phyloP scores from a whole-genome alignment of 92 coral and sea anemone genomes.

The Diadumene lineata region DNA sequence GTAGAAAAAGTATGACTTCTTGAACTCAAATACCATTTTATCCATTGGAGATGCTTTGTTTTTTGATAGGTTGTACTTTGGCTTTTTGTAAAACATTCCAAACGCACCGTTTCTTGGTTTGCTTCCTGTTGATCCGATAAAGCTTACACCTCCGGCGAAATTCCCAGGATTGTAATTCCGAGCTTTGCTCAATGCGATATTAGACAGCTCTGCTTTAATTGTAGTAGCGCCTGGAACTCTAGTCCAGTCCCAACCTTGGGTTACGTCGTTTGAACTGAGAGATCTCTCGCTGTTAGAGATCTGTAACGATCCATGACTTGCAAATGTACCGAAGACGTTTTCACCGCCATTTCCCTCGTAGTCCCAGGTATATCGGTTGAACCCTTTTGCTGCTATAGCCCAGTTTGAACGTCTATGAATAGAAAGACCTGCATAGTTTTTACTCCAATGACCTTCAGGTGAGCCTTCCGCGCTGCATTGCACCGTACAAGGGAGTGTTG shows the following conservation, averaged over 20 bases:
- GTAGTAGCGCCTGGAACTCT: constrained; percentile 60
- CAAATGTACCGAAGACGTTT: constrained; percentile 49
- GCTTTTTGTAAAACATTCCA: constrained; percentile 67
- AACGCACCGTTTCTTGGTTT: constrained; percentile 55
- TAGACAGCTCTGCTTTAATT: constrained; percentile 10
- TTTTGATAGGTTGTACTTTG: constrained; percentile 26
- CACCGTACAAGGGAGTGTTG: neutral
- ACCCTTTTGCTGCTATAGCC: constrained; percentile 63
- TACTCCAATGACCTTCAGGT: constrained; percentile 64
- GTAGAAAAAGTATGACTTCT: constrained; percentile 69
- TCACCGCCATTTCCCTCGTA: constrained; percentile 31
- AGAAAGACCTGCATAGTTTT: constrained; percentile 46
- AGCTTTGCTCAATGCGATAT: constrained; percentile 17
- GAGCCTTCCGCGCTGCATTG: constrained; percentile 24
- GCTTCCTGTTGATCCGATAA: constrained; percentile 34
- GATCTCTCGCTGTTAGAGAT: constrained; percentile 60
- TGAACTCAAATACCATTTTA: constrained; percentile 40
- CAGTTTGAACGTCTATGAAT: constrained; percentile 60
- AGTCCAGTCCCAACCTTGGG: constrained; percentile 68
- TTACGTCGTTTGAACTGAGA: constrained; percentile 25
- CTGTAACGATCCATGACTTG: constrained; percentile 60
- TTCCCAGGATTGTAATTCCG: constrained; percentile 46
- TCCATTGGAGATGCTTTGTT: constrained; percentile 7
- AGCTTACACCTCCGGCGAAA: constrained; percentile 61
- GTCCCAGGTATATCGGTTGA: constrained; percentile 55